A percentile compares a stretch with the other conserved stretches of the same genome.
These are phyloP conservation scores for Campylomormyrus numenius DNA, from an alignment of 2,113 vertebrate genomes.

Conservation along the genomic window DNA sequence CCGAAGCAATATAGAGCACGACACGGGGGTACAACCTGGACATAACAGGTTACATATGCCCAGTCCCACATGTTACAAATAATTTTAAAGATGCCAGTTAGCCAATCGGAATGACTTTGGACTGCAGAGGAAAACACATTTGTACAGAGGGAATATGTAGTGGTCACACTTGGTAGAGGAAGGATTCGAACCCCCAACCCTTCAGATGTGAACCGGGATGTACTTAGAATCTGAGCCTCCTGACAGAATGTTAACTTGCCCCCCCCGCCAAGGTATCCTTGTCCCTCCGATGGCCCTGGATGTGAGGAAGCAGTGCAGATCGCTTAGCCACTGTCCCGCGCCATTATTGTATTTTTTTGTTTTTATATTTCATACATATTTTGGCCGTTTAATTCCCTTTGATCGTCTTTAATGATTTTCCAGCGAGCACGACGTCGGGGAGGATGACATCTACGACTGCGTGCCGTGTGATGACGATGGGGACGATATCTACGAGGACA, in stretches of 20 bases:
- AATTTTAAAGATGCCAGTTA: too few relatives aligned
- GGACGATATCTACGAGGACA: slow-evolving; percentile 96
- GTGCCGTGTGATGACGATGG: slow-evolving; percentile 94
- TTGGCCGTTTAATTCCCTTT: not conserved
- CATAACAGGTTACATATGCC: too few relatives aligned
- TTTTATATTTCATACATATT: not conserved
- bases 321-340: not conserved
- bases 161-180: too few relatives aligned
- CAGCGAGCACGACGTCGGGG: slow-evolving; percentile 92
- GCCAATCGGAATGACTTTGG: too few relatives aligned
- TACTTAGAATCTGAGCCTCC: not conserved
- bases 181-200: too few relatives aligned
- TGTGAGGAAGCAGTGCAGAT: not conserved
- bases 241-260: not conserved
- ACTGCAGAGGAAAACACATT: too few relatives aligned
- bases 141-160: too few relatives aligned
- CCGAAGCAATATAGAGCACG: too few relatives aligned
- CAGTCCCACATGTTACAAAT: too few relatives aligned
- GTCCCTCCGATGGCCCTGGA: not conserved
- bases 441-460: slow-evolving; percentile 94
- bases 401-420: not conserved
- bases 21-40: too few relatives aligned
- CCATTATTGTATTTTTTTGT: not conserved
- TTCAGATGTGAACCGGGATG: too few relatives aligned
- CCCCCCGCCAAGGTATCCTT: not conserved